Evolutionary conservation across 2,113 vertebrate genomes (phyloP), one percentile per base, ranked within the genome.

Genomic region (Hymenochirus boettgeri): DNA sequence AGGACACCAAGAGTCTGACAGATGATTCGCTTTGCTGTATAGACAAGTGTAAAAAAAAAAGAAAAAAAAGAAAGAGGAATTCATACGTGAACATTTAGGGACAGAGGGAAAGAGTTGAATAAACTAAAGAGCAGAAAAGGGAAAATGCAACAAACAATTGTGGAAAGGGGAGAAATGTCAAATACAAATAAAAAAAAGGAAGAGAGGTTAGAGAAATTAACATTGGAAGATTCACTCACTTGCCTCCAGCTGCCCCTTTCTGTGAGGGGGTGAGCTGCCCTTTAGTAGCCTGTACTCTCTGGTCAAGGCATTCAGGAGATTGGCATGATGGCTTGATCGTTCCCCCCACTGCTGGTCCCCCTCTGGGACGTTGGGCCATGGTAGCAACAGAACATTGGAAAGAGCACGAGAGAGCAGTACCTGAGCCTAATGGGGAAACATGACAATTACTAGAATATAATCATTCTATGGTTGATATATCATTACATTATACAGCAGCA

Each of bases 301-400:
- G 0, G 94, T 95, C 51, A 99, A 92, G 0, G 93, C 88, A 1
- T 90, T 86, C 71, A 98, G 71, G 0, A 99, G 85, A 78, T 83
- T 97, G 80, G 81, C 79, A 0, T 98, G 94, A 84, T 88, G 98
- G 77, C 86, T 81, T 59, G 96, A 99, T 63, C 96, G 94, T 7
- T 90, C 87, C 0, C 85, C 88, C 96, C 96, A 99, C 74, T 99
- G 93, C 81, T 99, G 96, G 48, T 99, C 96, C 0, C 72, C 86
- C 79, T 99, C 96, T 0, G 93, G 88, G 18, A 96, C 85, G 55
- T 93, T 96, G 31, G 94, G 93, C 95, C 96, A 99, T 0, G 96
- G 95, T 42, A 99, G 86, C 66, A 99, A 72, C 75, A 99, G 74
- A 57, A 94, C 92, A 11, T 97, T 99, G 1, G 95, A 98, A 57